phyloP scores from a whole-genome alignment of 2,113 vertebrate species.

The Melanerpes formicivorus region DNA sequence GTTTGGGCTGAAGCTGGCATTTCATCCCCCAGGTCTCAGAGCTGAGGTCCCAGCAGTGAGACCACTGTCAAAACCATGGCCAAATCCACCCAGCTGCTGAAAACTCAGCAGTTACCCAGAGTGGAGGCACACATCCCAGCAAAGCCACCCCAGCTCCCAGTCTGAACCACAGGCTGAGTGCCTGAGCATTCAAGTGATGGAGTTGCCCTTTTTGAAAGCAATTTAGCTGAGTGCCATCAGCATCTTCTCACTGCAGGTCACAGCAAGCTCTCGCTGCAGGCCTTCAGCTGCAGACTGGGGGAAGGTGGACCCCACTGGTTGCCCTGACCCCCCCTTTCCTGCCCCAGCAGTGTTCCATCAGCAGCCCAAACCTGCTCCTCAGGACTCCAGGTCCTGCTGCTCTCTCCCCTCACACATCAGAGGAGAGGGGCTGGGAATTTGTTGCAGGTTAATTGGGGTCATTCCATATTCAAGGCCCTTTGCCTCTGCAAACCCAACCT shows the following conservation, averaged over 20 bases:
- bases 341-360: not conserved
- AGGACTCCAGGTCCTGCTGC: not conserved
- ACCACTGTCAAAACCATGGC: accelerated
- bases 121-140: not conserved
- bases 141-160: not conserved
- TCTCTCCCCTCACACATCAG: not conserved
- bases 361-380: not conserved
- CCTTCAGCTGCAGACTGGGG: not conserved
- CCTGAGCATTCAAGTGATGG: accelerated
- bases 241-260: not conserved
- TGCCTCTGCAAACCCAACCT: not conserved
- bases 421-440: not conserved
- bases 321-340: not conserved
- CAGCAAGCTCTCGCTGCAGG: not conserved
- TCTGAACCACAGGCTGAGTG: accelerated
- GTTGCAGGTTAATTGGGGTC: constrained; percentile 47
- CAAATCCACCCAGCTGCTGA: not conserved
- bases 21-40: not conserved
- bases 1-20: not conserved
- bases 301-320: not conserved
- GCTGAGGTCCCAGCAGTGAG: not conserved
- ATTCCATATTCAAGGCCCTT: constrained; percentile 1
- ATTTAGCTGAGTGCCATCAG: not conserved
- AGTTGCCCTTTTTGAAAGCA: not conserved
- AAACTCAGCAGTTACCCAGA: not conserved